Evolutionary conservation across 2,888 invertebrate species (phyloP), one percentile per base, ranked within the genome.

Genomic region (Caenorhabditis wallacei): DNA sequence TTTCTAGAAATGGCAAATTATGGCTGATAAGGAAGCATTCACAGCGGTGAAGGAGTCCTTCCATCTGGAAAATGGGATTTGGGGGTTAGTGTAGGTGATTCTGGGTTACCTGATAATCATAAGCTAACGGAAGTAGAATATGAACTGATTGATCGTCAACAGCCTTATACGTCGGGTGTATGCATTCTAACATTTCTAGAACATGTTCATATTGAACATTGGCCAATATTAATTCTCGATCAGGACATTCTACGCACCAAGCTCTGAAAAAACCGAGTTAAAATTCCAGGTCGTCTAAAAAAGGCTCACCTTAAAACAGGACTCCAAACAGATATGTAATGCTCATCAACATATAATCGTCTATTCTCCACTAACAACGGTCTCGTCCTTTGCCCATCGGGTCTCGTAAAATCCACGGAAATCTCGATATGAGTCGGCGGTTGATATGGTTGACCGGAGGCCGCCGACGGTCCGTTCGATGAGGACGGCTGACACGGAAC

Each of bases 161-260:
- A 0, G 88, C 84, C 57, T 92, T 92, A 69, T 92, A 92, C 2
- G 90, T 91, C 13, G 92, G 92, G 85, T 92, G 92, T 26, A 92
- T 92, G 74, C 91, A 91, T 63, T 88, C 87, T 16, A 92, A 78
- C 88, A 92, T 87, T 79, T 92, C 92, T 57, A 91, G 64, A 0
- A 92, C 90, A 64, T 92, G 90, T 10, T 91, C 91, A 63, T 92
- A 92, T 66, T 90, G 90, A 22, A 91, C 91, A 82, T 92, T 90
- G n/a, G 92, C 92, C 37, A 92, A 81, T 35, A 91, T 92, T 35
- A 92, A 84, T 66, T 92, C 92, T 43, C 91, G 72, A 61, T 92
- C 91, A 11, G 91, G 91, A 71, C 91, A 91, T 72, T 91, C 91
- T 26, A 90, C 88, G 72, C 91, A 91, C 91, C 91, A 91, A 0